phyloP scores from a whole-genome alignment of 2,113 vertebrate genomes.

The Sinosuthora webbiana region DNA sequence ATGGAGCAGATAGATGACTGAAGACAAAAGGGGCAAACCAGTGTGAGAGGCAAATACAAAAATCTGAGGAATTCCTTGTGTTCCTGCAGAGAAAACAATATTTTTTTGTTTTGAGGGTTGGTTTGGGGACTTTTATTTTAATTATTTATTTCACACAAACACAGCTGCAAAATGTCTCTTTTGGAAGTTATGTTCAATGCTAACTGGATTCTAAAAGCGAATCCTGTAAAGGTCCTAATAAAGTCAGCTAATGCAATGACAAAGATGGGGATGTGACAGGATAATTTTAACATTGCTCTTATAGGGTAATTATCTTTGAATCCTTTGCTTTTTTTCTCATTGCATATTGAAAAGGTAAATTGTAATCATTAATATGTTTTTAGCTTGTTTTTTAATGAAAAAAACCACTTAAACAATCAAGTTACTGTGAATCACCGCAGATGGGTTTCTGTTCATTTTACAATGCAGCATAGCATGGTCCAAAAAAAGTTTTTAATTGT shows the following conservation, averaged over 20 bases:
- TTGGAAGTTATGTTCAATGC: not conserved
- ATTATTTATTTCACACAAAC: not conserved
- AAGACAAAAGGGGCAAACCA: not conserved
- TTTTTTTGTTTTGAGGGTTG: rapidly evolving
- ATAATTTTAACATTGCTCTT: not conserved
- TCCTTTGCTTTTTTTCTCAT: not conserved
- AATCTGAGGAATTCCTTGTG: not conserved
- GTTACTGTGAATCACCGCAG: not conserved
- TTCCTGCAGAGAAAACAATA: not conserved
- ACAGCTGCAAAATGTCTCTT: not conserved
- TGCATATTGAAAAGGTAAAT: not conserved
- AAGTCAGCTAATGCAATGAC: not conserved
- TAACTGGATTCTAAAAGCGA: not conserved
- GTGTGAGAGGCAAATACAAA: not conserved
- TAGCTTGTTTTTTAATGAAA: not conserved
- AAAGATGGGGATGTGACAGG: not conserved
- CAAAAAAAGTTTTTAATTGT: not conserved
- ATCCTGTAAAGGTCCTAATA: not conserved
- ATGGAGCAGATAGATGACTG: not conserved
- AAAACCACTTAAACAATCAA: not conserved
- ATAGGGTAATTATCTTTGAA: not conserved
- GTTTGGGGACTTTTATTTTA: not conserved
- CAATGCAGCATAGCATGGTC: rapidly evolving
- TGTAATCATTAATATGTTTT: not conserved
- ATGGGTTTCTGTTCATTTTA: not conserved